Percentiles rank a stretch among this genome's conserved stretches.
These are phyloP conservation scores for Phodopus roborovskii DNA, from an alignment of 2,113 vertebrate species.

Conservation along the genomic window DNA sequence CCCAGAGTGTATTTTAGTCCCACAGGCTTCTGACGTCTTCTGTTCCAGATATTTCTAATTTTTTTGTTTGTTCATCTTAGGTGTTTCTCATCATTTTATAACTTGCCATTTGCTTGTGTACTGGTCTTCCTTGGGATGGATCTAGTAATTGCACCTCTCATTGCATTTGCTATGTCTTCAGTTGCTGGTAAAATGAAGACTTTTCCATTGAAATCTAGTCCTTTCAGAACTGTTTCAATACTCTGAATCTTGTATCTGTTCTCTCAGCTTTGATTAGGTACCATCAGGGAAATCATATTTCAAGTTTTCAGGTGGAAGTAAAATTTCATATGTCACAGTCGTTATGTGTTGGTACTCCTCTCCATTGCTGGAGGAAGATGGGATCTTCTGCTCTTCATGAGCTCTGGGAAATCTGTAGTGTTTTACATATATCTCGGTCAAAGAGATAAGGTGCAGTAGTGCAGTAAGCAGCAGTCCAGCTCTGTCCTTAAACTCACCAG, in stretches of 20 bases:
- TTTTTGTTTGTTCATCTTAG: neutral
- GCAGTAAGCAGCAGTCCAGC: neutral
- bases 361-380: neutral
- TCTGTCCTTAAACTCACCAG: neutral
- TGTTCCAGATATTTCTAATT: neutral
- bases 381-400: neutral
- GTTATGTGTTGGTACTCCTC: neutral
- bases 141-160: neutral
- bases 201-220: neutral
- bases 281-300: neutral
- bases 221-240: slow-evolving; percentile 29
- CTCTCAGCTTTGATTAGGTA: neutral
- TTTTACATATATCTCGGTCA: neutral
- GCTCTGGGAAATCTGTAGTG: neutral
- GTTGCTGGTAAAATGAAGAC: neutral
- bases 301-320: neutral
- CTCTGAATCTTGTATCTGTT: neutral
- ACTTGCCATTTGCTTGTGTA: neutral
- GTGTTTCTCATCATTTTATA: neutral
- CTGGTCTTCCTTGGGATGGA: neutral
- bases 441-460: too few species aligned
- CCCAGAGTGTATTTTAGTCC: neutral
- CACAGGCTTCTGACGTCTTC: neutral
- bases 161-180: neutral
- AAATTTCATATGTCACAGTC: neutral